Base-by-base conservation (phyloP, 2,888 invertebrate species). In the Priocnemis perturbator region DNA sequence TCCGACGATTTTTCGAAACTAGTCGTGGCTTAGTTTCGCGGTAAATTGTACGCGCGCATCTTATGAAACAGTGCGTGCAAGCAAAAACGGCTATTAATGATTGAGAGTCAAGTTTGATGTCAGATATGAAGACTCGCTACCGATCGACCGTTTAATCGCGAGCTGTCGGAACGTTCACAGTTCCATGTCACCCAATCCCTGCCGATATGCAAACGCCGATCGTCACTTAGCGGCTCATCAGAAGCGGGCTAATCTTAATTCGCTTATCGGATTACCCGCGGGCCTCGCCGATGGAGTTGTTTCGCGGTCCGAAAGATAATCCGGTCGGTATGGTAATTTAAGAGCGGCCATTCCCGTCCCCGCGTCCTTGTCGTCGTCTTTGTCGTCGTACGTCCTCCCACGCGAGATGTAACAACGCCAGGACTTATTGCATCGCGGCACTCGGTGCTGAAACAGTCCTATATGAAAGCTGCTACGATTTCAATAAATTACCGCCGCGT, bases 191-290 rank as follows among this genome's bases (percentile, higher is more conserved):
- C 81, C 82, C 68, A 59, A 76, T 69, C 63, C 71, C 37, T 76
- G 19, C 64, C 77, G 81, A 86, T 86, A 86, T 79, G 84, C 81
- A 81, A 86, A 86, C 80, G 79, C 77, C 80, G 82, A 81, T 85
- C 83, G 83, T 83, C 82, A 85, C 86, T 87, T 85, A 85, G 86
- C 85, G 86, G 86, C 83, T 84, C 86, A 82, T 86, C 86, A 85
- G 84, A 86, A 86, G 85, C 81, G 66, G 37, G 80, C 83, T 88
- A 85, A 88, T 88, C 88, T 88, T 85, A 86, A 88, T 87, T 88
- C 88, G 87, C 86, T 88, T 87, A 88, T 88, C 88, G 87, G 85
- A 87, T 88, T 88, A 88, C 84, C 82, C 78, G 74, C 67, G 81
- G 76, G 74, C 63, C 71, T 71, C 55, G 65, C 56, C 81, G 81